Conservation (phyloP, 2,113 vertebrate species). For the Ictalurus furcatus region DNA sequence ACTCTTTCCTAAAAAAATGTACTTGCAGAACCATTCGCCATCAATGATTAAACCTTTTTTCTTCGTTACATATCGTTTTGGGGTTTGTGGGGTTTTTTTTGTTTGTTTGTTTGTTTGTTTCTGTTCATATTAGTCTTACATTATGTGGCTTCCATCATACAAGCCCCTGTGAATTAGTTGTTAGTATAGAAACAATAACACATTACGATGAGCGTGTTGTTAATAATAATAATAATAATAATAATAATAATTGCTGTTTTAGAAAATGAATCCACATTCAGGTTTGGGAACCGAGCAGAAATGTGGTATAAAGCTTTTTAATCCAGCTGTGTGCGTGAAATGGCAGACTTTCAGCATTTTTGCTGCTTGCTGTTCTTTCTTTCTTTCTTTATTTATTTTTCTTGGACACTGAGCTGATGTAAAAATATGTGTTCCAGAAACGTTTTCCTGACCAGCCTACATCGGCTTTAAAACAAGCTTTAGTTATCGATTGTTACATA, state of each 20-base stretch:
- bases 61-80: neutral
- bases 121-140: neutral
- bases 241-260: neutral
- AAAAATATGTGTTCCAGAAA: neutral
- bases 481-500: neutral
- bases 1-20: neutral
- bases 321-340: neutral
- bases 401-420: neutral
- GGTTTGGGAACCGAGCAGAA: no score
- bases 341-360: neutral
- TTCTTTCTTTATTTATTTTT: neutral
- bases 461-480: neutral
- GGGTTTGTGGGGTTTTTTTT: neutral
- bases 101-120: neutral
- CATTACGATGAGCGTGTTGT: neutral
- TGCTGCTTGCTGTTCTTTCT: neutral
- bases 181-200: neutral
- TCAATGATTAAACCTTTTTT: neutral
- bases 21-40: neutral
- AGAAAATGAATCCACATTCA: neutral
- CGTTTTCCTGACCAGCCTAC: neutral
- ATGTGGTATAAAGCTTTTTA: slow-evolving; percentile 4
- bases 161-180: neutral
- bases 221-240: neutral
- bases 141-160: neutral